Base-by-base conservation (phyloP, 2,888 invertebrate genomes). In the Latheticus oryzae region DNA sequence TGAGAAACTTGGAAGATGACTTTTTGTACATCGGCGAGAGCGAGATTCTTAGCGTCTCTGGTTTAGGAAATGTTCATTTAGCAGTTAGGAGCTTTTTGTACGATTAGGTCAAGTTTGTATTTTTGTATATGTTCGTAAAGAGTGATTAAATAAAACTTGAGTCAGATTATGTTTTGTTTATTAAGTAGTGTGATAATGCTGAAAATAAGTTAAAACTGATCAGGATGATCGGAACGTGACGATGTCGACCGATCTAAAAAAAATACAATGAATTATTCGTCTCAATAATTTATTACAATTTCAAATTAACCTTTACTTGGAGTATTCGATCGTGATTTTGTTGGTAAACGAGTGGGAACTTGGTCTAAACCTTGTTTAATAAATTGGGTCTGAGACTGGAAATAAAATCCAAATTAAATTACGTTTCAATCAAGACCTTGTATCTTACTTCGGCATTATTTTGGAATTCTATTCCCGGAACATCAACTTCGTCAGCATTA, bases 341-440 rank as follows among this genome's bases (percentile, higher is more conserved):
- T 76, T 2, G 74, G 73, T 77, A 85, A 81, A 76, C 85, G 81
- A 73, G 85, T 85, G 73, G 85, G 85, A 75, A 85, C 85, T 77
- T 85, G 83, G 79, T 86, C 86, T 76, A 85, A 82, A 71, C 85
- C 85, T 65, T 76, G 69, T 57, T 78, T 77, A 35, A 65, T 80
- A 83, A 84, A 84, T 75, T 84, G 84, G 68, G 82, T 82, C 80
- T 84, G 84, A 69, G 82, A 81, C 84, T 84, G 80, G 75, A 83
- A 68, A 47, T 43, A 58, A 45, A n/a, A n/a, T n/a, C n/a, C n/a
- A 56, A 42, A 45, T 17, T 43, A n/a, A 8, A 33, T 24, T 13
- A 1, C 32, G 40, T 43, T 50, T 40, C 47, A 52, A 26, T 16
- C 28, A 26, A n/a, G 13, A 11, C 28, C 60, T n/a, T n/a, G n/a